These are phyloP conservation scores for Argynnis bischoffii DNA, from an alignment of 2,888 invertebrate genomes.

Conservation along the genomic window DNA sequence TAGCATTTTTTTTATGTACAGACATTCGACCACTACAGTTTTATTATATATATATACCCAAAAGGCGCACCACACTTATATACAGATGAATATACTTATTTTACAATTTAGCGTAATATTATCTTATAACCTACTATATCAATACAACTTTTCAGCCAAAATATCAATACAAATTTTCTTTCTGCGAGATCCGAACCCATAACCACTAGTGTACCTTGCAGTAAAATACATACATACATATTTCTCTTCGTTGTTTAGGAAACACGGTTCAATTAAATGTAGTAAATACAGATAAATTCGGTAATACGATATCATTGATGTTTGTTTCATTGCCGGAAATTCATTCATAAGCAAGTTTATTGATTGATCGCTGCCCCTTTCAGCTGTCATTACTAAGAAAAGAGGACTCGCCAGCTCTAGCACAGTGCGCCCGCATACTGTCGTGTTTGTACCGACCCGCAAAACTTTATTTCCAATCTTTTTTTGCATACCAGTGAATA, in stretches of 20 bases:
- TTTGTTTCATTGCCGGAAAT: conserved; percentile 46
- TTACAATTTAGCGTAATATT: no score
- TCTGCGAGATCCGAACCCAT: no score
- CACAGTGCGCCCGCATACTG: conserved; percentile 28
- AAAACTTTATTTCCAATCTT: background rate
- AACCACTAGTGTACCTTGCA: no score
- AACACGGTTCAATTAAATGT: conserved; percentile 1
- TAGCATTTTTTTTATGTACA: no score
- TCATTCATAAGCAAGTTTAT: conserved; percentile 50
- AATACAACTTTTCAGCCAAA: no score
- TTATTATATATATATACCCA: no score
- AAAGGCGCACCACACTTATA: no score
- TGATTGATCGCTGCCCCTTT: conserved; percentile 47
- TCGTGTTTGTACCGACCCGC: conserved; percentile 8
- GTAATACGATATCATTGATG: conserved; percentile 36
- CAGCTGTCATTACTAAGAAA: conserved; percentile 33
- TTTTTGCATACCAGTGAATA: background rate
- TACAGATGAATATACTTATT: no score
- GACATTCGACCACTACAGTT: no score
- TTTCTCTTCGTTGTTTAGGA: background rate
- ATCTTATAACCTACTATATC: no score
- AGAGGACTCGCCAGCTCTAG: conserved; percentile 24
- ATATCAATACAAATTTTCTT: no score
- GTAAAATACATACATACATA: no score
- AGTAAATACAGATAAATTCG: conserved; percentile 26